Evolutionary conservation across 2,113 vertebrate species (phyloP).

Genomic region (Eonycteris spelaea): DNA sequence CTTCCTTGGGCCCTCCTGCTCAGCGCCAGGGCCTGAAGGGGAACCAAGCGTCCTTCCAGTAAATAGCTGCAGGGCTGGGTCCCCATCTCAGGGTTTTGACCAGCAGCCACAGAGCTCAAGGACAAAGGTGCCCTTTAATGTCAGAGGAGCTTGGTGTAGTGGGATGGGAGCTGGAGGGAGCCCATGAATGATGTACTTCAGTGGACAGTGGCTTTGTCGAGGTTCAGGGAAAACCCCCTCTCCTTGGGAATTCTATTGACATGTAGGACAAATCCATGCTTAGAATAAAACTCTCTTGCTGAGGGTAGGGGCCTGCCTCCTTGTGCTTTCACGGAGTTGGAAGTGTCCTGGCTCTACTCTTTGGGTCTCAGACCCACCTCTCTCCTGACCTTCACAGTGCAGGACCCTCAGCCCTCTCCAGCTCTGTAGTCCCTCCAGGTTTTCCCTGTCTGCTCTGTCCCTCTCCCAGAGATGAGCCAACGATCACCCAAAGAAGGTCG

Average conservation of each 20-base stretch:
- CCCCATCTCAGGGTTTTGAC: neutral
- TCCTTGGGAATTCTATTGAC: neutral
- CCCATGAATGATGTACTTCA: accelerated
- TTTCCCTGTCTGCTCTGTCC: neutral
- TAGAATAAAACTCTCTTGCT: neutral
- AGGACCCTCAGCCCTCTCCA: neutral
- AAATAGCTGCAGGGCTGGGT: neutral
- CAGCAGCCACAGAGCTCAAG: neutral
- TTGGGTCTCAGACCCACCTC: neutral
- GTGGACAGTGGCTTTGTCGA: neutral
- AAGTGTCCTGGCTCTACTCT: neutral
- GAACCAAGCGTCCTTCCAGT: neutral
- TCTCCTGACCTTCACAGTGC: neutral
- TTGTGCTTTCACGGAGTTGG: neutral
- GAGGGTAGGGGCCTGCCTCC: neutral
- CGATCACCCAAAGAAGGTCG: neutral
- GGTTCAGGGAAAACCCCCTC: no score
- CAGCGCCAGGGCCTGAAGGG: neutral
- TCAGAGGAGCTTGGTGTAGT: neutral
- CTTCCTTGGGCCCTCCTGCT: constrained; percentile 13
- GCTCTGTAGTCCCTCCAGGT: neutral
- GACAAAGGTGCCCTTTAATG: neutral
- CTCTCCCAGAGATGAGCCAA: neutral
- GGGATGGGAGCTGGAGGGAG: accelerated
- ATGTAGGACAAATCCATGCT: accelerated